A percentile compares a stretch with the other conserved stretches of the same genome.
Evolutionary conservation across 2,888 invertebrate genomes (phyloP).

Genomic region (Ditula angustiorana): DNA sequence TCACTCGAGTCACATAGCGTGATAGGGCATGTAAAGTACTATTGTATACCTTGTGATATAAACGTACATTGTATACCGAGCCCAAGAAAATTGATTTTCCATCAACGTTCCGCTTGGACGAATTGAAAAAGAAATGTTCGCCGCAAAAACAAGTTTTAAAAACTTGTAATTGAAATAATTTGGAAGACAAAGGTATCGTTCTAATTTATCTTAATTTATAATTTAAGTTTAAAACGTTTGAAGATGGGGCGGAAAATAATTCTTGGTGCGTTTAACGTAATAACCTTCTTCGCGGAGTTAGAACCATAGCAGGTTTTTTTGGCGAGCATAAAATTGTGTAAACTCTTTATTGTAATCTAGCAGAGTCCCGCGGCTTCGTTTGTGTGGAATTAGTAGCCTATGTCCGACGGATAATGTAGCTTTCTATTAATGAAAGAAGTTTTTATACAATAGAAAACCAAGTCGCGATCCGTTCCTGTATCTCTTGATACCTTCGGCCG

Average conservation of each 20-base stretch:
- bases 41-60: background rate
- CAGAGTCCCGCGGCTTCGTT: no score
- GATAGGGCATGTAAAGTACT: conserved; percentile 19
- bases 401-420: no score
- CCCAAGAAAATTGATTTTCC: conserved; percentile 10
- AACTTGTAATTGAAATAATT: conserved; percentile 32
- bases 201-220: conserved; percentile 32
- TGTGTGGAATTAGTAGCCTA: no score
- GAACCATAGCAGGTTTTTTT: no score
- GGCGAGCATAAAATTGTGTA: no score
- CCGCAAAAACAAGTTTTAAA: conserved; percentile 28
- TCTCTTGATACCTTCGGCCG: no score
- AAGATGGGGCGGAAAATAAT: background rate
- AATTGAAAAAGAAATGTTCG: conserved; percentile 26
- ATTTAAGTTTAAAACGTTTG: conserved; percentile 21
- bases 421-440: no score
- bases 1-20: conserved; percentile 24
- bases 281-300: no score
- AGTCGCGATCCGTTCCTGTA: no score
- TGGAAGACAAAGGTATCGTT: conserved; percentile 24
- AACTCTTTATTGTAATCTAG: no score
- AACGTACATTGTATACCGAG: no score
- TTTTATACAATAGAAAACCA: no score
- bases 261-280: background rate
- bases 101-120: conserved; percentile 17